These are phyloP conservation scores for Rhinichthys klamathensis DNA, from an alignment of 2,113 vertebrate genomes.

Conservation along the genomic window DNA sequence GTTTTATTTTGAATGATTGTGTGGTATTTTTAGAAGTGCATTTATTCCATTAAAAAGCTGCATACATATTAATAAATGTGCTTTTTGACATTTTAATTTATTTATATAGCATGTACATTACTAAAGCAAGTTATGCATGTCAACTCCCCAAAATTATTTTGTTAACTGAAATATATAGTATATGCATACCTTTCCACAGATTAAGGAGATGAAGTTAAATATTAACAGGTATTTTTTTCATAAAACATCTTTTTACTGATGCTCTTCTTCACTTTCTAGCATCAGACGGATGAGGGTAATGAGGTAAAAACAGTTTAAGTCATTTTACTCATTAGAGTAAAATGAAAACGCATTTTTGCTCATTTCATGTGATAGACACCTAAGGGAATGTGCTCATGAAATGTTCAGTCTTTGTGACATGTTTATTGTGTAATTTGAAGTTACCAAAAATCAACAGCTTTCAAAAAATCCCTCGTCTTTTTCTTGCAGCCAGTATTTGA, in stretches of 20 bases:
- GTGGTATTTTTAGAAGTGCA: not conserved
- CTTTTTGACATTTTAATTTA: not conserved
- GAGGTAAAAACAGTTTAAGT: slow-evolving; percentile 25
- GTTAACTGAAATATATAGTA: not conserved
- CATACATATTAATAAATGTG: not conserved
- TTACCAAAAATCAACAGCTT: not conserved
- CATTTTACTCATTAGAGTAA: not conserved
- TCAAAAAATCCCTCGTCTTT: not conserved
- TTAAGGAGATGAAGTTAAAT: not conserved
- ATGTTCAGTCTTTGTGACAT: slow-evolving; percentile 15
- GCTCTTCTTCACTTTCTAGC: slow-evolving; percentile 18
- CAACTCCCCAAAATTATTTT: not conserved
- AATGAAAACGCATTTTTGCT: not conserved
- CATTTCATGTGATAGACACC: not conserved
- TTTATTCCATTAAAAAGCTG: not conserved
- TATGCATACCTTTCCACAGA: not conserved
- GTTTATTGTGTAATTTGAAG: not conserved
- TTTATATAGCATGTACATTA: not conserved
- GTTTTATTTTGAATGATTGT: not conserved
- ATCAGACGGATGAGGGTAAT: slow-evolving; percentile 30
- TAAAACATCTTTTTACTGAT: slow-evolving; percentile 9
- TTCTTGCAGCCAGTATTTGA: slow-evolving; percentile 48
- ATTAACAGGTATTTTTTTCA: not conserved
- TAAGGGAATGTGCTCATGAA: too few relatives aligned
- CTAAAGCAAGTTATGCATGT: not conserved